Evolutionary conservation across 2,113 vertebrate genomes (phyloP), one percentile per base, ranked within the genome.

Genomic region (Psettodes erumei): DNA sequence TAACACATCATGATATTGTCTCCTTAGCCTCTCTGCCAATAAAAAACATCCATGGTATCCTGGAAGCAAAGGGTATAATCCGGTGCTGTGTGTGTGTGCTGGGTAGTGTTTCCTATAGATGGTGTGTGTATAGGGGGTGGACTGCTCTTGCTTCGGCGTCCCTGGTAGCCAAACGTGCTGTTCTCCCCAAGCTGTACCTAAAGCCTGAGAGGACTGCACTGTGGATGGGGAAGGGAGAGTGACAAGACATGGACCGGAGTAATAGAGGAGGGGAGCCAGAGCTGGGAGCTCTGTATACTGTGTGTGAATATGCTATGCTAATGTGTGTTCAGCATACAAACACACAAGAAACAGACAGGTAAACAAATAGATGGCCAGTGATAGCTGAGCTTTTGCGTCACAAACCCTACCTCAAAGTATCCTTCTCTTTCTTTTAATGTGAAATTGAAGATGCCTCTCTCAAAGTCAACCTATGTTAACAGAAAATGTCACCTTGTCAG

Each of bases 141-240:
- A 88, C 83, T 91, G 85, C 79, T 84, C 84, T 88, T 91, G 89
- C 85, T 88, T 87, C 83, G 69, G 91, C 89, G 89, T 94, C 92
- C 89, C 89, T 90, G 91, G 92, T 90, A 93, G 92, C 89, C 85
- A 91, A 93, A 90, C 90, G 90, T 93, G 90, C 88, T 77, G 88
- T 90, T 93, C 91, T 93, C 91, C 93, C 92, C 89, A 91, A 95
- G 92, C 93, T 93, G 90, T 92, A 94, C 92, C 93, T 91, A 92
- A 94, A 95, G 92, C 92, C 91, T 90, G 89, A 91, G 93, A 93
- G 92, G 90, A 92, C 91, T 82, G 90, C 89, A 89, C 88, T 82
- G 87, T 92, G 90, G 89, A 92, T 84, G 82, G 79, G 86, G 84
- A 87, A 86, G 77, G 79, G 90, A 83, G 76, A 55, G 72, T 11